A percentile compares a stretch with the other conserved stretches of the same genome.
Conservation (phyloP, 2,888 invertebrate species). For the Zele albiditarsus region DNA sequence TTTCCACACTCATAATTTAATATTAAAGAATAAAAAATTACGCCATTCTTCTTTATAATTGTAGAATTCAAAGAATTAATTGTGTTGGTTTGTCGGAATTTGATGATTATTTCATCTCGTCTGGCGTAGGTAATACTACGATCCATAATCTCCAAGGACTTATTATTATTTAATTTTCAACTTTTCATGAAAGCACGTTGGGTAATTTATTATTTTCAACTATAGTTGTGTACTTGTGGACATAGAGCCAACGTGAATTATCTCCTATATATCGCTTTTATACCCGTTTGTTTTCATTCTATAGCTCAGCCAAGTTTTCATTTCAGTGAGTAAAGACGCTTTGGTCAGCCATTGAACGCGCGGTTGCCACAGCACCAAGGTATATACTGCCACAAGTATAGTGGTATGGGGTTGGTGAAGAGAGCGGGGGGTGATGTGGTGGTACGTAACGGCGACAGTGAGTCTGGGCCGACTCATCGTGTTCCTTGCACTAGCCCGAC, state of each 20-base stretch:
- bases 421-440: slow-evolving; percentile 23
- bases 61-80: neutral
- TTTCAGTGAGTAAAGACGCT: slow-evolving; percentile 35
- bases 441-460: slow-evolving; percentile 55
- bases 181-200: neutral
- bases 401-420: neutral
- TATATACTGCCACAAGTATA: neutral
- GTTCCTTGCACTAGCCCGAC: slow-evolving; percentile 26
- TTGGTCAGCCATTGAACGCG: slow-evolving; percentile 25
- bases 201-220: neutral
- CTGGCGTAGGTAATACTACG: neutral
- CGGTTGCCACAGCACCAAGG: neutral
- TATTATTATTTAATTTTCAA: slow-evolving; percentile 20
- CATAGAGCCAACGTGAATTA: slow-evolving; percentile 5
- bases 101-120: neutral
- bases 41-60: neutral
- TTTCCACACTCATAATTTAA: slow-evolving; percentile 38
- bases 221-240: neutral
- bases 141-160: slow-evolving; percentile 7
- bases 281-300: neutral
- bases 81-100: neutral
- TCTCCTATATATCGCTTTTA: neutral
- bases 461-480: slow-evolving; percentile 56
- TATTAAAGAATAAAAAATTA: slow-evolving; percentile 6
- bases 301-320: slow-evolving; percentile 15